phyloP scores from a whole-genome alignment of 2,888 invertebrate genomes.

The Gastracanthus pulcherrimus region DNA sequence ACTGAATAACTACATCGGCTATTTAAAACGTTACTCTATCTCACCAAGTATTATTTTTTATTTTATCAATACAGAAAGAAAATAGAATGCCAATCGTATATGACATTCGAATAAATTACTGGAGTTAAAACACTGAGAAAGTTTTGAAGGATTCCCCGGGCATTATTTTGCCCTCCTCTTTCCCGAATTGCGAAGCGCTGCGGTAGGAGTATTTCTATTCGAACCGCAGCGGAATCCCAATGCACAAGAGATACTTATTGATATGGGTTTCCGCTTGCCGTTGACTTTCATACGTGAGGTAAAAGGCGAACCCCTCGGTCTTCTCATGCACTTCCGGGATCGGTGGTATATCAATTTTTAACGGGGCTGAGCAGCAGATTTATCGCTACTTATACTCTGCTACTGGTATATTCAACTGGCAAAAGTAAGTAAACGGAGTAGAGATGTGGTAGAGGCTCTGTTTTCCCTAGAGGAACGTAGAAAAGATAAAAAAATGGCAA shows the following conservation, averaged over 20 bases:
- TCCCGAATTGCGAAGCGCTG: slow-evolving; percentile 32
- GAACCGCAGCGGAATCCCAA: slow-evolving; percentile 51
- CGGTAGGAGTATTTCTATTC: background rate
- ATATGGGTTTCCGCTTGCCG: slow-evolving; percentile 74
- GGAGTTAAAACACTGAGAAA: no score
- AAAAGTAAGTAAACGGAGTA: slow-evolving; percentile 4
- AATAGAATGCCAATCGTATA: no score
- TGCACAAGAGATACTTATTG: slow-evolving; percentile 73
- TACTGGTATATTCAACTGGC: slow-evolving; percentile 17
- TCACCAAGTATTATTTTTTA: background rate
- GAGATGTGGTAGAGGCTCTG: background rate
- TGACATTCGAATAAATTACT: no score
- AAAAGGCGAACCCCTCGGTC: slow-evolving; percentile 48
- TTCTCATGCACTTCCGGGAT: slow-evolving; percentile 51
- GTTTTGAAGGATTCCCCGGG: background rate
- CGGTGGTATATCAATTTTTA: slow-evolving; percentile 58
- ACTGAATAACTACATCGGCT: no score
- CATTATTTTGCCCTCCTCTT: slow-evolving; percentile 55
- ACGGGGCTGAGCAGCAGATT: slow-evolving; percentile 53
- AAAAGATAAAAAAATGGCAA: background rate
- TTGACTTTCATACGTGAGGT: slow-evolving; percentile 65
- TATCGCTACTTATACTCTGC: slow-evolving; percentile 55
- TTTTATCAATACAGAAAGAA: background rate
- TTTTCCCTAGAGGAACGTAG: background rate
- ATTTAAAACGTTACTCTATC: no score